phyloP scores from a whole-genome alignment of 2,113 vertebrate species.

The Alethe diademata region DNA sequence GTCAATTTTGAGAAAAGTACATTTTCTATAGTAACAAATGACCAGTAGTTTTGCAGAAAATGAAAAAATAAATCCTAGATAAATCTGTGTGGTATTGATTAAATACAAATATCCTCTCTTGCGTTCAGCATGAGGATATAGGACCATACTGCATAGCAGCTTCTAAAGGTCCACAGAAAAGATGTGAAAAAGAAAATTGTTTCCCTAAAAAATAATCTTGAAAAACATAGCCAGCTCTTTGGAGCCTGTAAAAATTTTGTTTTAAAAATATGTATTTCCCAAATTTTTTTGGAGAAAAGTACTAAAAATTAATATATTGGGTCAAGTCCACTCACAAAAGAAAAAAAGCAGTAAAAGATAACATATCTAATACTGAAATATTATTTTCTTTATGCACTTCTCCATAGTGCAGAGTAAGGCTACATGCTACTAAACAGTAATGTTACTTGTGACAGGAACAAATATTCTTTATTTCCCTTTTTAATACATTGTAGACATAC shows the following conservation, averaged over 20 bases:
- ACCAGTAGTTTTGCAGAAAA: conserved; percentile 28
- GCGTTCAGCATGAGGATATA: not conserved
- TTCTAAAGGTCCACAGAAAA: conserved; percentile 15
- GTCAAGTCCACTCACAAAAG: not conserved
- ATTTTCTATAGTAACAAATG: conserved; percentile 36
- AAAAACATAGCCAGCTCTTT: not conserved
- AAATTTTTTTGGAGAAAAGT: not conserved
- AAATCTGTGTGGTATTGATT: conserved; percentile 17
- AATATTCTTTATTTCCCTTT: not conserved
- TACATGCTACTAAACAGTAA: not conserved
- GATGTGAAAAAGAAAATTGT: not conserved
- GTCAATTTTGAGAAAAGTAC: conserved; percentile 50
- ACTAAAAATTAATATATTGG: not conserved
- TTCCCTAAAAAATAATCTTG: not conserved
- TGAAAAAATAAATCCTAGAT: not conserved
- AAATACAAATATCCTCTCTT: not conserved
- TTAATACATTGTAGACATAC: not conserved
- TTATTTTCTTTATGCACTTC: not conserved
- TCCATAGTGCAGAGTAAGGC: not conserved
- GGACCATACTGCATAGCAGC: not conserved
- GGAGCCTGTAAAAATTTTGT: not conserved
- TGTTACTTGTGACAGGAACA: not conserved
- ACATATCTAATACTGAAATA: not conserved
- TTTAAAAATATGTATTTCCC: not conserved
- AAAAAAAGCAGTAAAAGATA: not conserved